A percentile compares a stretch with the other conserved stretches of the same genome.
Conservation (phyloP, 1,140 invertebrate genomes). For the Nomia melanderi region DNA sequence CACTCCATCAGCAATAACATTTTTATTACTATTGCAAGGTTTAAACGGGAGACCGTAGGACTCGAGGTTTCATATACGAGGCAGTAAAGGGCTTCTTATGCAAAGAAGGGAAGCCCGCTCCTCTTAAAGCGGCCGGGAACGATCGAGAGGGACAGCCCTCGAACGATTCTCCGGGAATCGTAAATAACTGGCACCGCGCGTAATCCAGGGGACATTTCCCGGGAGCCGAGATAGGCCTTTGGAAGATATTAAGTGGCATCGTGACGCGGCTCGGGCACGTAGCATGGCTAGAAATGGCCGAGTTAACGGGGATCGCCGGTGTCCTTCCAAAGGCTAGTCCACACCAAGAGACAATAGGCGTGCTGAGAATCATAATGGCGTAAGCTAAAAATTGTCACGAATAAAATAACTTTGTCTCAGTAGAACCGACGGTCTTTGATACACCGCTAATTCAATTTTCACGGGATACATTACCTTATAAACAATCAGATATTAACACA, state of each 20-base stretch:
- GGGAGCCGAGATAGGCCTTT: not conserved
- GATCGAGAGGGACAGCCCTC: not conserved
- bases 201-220: slow-evolving; percentile 38
- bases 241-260: slow-evolving; percentile 32
- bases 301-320: not conserved
- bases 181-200: slow-evolving; percentile 44
- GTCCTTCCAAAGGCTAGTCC: not conserved
- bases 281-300: not conserved
- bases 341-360: slow-evolving; percentile 2
- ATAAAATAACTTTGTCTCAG: too few relatives aligned
- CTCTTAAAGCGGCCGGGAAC: not conserved
- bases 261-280: slow-evolving; percentile 2
- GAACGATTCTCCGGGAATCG: not conserved
- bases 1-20: not conserved
- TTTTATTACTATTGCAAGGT: not conserved
- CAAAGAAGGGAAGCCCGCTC: not conserved
- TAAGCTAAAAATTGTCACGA: too few relatives aligned
- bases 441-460: too few relatives aligned
- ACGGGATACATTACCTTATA: too few relatives aligned
- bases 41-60: not conserved
- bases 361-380: too few relatives aligned
- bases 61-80: slow-evolving; percentile 14
- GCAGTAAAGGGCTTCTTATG: slow-evolving; percentile 9
- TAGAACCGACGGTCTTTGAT: too few relatives aligned
- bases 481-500: too few relatives aligned